Evolutionary conservation across 2,888 invertebrate species (phyloP).

Genomic region (Sacculina carcini): DNA sequence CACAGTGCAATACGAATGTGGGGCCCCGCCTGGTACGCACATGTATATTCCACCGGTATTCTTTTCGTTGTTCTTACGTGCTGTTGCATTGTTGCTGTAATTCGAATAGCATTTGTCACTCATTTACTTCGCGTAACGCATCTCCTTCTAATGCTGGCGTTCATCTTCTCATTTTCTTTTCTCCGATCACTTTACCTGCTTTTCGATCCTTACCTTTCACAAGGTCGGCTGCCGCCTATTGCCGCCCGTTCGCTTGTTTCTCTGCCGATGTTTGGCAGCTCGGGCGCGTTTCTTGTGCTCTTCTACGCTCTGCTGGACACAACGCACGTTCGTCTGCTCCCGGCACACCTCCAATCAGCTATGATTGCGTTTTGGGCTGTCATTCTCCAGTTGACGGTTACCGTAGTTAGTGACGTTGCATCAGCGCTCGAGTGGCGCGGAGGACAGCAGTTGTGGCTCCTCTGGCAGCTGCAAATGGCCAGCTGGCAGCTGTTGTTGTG

Average conservation of each 20-base stretch:
- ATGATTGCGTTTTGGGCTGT: constrained; percentile 50
- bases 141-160: constrained; percentile 56
- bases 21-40: constrained; percentile 71
- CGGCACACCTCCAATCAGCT: constrained; percentile 36
- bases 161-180: constrained; percentile 53
- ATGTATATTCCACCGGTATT: constrained; percentile 61
- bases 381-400: constrained; percentile 46
- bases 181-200: constrained; percentile 61
- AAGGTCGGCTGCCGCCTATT: constrained; percentile 42
- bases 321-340: constrained; percentile 25
- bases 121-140: constrained; percentile 66
- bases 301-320: constrained; percentile 59
- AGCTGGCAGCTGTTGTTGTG: background rate
- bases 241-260: constrained; percentile 57
- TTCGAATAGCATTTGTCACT: constrained; percentile 58
- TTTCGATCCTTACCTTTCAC: constrained; percentile 76
- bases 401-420: constrained; percentile 47
- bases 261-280: constrained; percentile 58
- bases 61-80: constrained; percentile 52
- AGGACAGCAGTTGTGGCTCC: background rate
- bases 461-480: background rate
- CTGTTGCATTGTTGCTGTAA: constrained; percentile 61
- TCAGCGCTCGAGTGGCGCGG: constrained; percentile 16
- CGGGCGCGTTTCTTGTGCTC: constrained; percentile 64
- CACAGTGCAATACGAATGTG: too few species aligned